Evolutionary conservation across 2,113 vertebrate species (phyloP).

Genomic region (Petrocephalus microphthalmus): DNA sequence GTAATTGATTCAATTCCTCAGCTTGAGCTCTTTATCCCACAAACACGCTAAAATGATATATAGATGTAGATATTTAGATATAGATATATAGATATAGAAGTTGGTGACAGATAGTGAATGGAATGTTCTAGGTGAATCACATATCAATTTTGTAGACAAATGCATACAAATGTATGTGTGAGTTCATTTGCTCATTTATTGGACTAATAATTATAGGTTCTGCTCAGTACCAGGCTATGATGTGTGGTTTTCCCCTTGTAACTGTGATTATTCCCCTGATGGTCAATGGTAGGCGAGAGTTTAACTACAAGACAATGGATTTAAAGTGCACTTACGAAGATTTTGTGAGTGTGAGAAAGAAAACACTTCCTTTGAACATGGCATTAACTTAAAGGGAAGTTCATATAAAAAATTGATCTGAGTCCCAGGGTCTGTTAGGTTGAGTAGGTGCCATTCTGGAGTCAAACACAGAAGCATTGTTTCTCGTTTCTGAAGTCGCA

Average conservation of each 20-base stretch:
- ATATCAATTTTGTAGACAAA: not conserved
- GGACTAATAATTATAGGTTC: not conserved
- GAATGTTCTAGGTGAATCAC: not conserved
- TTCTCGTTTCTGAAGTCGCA: conserved; percentile 10
- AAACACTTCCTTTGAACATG: not conserved
- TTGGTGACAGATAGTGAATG: not conserved
- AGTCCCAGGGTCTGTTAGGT: conserved; percentile 10
- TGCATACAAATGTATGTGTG: not conserved
- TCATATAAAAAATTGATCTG: conserved; percentile 18
- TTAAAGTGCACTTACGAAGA: not conserved
- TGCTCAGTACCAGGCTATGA: not conserved
- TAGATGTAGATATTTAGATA: not conserved
- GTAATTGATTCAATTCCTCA: not conserved
- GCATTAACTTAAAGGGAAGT: not conserved
- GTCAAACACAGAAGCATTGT: conserved; percentile 48
- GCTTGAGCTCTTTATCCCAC: not conserved
- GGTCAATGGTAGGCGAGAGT: not conserved
- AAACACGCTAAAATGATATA: not conserved
- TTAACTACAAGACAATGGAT: not conserved
- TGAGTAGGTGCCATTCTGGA: not conserved
- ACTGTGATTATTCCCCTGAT: not conserved
- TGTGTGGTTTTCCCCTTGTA: not conserved
- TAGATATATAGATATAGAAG: not conserved
- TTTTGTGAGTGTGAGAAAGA: not conserved
- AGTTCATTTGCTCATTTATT: not conserved